phyloP scores from a whole-genome alignment of 1,140 invertebrate genomes.

The Gryllus bimaculatus region DNA sequence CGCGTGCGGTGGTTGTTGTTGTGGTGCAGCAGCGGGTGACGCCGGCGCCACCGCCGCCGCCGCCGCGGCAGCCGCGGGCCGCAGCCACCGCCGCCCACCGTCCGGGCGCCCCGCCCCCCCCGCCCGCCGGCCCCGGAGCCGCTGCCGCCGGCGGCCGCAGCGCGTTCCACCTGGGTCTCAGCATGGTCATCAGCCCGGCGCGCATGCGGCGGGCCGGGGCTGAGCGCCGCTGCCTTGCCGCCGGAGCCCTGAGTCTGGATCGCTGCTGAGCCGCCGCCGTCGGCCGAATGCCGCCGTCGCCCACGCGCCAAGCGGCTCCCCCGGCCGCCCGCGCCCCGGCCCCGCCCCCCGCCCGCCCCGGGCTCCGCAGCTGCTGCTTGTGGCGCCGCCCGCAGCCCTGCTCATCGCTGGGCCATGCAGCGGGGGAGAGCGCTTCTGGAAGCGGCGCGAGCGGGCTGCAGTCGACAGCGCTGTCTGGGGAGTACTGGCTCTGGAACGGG shows the following conservation, averaged over 20 bases:
- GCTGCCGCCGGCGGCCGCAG: conserved; percentile 35
- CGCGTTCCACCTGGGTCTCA: conserved; percentile 48
- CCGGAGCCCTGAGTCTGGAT: conserved; percentile 36
- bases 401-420: neutral
- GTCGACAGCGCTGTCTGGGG: neutral
- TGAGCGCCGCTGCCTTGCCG: conserved; percentile 38
- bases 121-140: conserved; percentile 39
- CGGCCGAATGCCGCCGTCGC: too few relatives aligned
- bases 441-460: neutral
- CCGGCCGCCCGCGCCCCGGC: too few relatives aligned
- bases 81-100: conserved; percentile 38
- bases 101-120: conserved; percentile 38
- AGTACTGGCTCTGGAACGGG: neutral
- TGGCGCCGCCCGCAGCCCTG: conserved; percentile 1
- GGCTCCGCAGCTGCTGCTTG: neutral
- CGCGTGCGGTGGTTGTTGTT: conserved; percentile 38
- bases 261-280: conserved; percentile 19
- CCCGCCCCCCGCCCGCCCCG: too few relatives aligned
- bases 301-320: neutral
- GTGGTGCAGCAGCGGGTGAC: conserved; percentile 33
- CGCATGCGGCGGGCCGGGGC: conserved; percentile 45
- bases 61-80: conserved; percentile 34
- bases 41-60: conserved; percentile 37
- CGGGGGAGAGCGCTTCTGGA: neutral
- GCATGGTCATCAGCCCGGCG: conserved; percentile 55